phyloP scores from a whole-genome alignment of 2,888 invertebrate species.

The Unio pictorum region DNA sequence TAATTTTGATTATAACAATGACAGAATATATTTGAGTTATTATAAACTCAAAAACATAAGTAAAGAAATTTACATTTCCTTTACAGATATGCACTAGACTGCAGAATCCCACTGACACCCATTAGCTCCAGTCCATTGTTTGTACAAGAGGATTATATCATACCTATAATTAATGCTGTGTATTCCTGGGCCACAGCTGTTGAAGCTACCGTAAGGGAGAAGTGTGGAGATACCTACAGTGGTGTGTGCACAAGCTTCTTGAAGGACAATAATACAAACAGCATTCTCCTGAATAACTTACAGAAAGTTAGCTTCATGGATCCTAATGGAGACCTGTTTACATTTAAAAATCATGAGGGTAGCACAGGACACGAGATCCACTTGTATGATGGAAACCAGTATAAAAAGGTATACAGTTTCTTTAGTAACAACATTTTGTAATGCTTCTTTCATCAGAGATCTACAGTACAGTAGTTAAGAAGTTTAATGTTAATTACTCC shows the following conservation, averaged over 20 bases:
- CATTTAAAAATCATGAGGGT: slow-evolving; percentile 54
- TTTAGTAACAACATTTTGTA: no score
- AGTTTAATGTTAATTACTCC: slow-evolving; percentile 2
- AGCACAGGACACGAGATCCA: slow-evolving; percentile 39
- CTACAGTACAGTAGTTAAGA: no score
- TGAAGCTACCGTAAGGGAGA: slow-evolving; percentile 62
- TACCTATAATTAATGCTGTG: slow-evolving; percentile 70
- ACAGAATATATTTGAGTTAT: no score
- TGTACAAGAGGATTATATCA: slow-evolving; percentile 52
- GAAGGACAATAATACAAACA: slow-evolving; percentile 33
- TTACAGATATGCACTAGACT: slow-evolving; percentile 6
- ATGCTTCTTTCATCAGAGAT: no score
- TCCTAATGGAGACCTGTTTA: slow-evolving; percentile 36
- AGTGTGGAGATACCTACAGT: slow-evolving; percentile 50
- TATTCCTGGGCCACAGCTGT: slow-evolving; percentile 68
- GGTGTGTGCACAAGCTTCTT: slow-evolving; percentile 45
- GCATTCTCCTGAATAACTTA: slow-evolving; percentile 45
- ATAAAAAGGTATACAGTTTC: slow-evolving; percentile 21
- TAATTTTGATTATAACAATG: no score
- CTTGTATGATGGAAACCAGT: slow-evolving; percentile 27
- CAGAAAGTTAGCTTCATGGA: slow-evolving; percentile 43
- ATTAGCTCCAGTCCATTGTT: slow-evolving; percentile 34
- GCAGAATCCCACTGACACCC: slow-evolving; percentile 8
- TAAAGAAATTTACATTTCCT: no score
- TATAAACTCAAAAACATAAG: no score